Evolutionary conservation across 2,888 invertebrate genomes (phyloP).

Genomic region (Dioctria rufipes): DNA sequence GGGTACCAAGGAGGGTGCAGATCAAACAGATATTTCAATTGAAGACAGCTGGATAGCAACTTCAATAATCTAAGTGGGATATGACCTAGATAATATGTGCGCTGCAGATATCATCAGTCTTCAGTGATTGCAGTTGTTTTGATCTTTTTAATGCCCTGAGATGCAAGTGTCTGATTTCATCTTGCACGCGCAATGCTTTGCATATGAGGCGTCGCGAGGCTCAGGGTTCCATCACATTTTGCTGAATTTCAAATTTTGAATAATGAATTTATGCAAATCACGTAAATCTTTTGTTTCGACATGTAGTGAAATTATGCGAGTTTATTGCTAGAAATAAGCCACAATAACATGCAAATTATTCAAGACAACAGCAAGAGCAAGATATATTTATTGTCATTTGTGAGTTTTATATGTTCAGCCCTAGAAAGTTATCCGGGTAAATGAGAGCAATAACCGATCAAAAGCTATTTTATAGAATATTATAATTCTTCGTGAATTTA

Average conservation of each 20-base stretch:
- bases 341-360: slow-evolving; percentile 10
- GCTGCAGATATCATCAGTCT: not conserved
- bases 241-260: slow-evolving; percentile 28
- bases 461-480: too few relatives aligned
- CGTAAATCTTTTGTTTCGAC: slow-evolving; percentile 30
- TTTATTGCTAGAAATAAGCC: not conserved
- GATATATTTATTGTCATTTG: slow-evolving; percentile 11
- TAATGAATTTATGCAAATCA: slow-evolving; percentile 43
- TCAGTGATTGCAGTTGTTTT: slow-evolving; percentile 13
- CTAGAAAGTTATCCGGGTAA: too few relatives aligned
- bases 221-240: not conserved
- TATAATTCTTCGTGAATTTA: too few relatives aligned
- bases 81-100: slow-evolving; percentile 24
- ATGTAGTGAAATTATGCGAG: not conserved
- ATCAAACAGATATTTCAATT: slow-evolving; percentile 27
- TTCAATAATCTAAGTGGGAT: slow-evolving; percentile 14
- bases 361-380: not conserved
- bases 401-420: not conserved
- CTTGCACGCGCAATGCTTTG: not conserved
- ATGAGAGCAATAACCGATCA: too few relatives aligned
- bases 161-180: not conserved
- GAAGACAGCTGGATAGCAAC: slow-evolving; percentile 29
- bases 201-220: not conserved
- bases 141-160: slow-evolving; percentile 2
- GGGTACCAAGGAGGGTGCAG: not conserved